Evolutionary conservation across 2,888 invertebrate genomes (phyloP).

Genomic region (Meandrusa payeni): DNA sequence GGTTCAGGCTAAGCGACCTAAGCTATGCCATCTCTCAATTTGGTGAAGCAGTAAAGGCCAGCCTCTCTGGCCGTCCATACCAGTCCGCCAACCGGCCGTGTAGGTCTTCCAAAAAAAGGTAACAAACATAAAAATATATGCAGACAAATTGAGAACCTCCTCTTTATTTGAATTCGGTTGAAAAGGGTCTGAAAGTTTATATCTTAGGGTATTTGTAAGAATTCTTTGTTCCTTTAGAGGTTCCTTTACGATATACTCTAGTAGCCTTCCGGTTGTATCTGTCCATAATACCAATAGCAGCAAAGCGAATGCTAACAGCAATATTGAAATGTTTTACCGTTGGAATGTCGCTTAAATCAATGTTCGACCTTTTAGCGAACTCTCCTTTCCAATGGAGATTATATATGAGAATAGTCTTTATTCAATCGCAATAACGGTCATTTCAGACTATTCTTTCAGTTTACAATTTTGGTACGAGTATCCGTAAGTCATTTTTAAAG

Average conservation of each 20-base stretch:
- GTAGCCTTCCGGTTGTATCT: background rate
- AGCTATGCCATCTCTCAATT: too few relatives aligned
- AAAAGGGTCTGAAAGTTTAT: too few relatives aligned
- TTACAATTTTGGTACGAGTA: constrained; percentile 25
- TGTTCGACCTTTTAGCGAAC: constrained; percentile 22
- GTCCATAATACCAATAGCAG: constrained; percentile 13
- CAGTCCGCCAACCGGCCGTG: too few relatives aligned
- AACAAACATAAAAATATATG: too few relatives aligned
- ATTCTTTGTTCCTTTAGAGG: too few relatives aligned
- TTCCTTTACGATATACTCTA: background rate
- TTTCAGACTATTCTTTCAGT: background rate
- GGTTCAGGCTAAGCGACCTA: too few relatives aligned
- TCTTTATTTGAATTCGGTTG: too few relatives aligned
- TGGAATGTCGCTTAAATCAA: constrained; percentile 28
- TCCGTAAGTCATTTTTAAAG: constrained; percentile 37
- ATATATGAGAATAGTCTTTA: constrained; percentile 7
- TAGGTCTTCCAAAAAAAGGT: too few relatives aligned
- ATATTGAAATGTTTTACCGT: constrained; percentile 20
- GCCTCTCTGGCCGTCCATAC: too few relatives aligned
- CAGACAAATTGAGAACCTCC: too few relatives aligned
- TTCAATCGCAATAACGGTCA: constrained; percentile 12
- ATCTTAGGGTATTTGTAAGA: too few relatives aligned
- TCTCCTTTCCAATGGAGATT: constrained; percentile 25
- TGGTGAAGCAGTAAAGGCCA: too few relatives aligned
- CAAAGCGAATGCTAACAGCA: constrained; percentile 18